Percentiles rank a stretch among this genome's conserved stretches.
These are phyloP conservation scores for Pilophorus perplexus DNA, from an alignment of 2,888 invertebrate genomes.

Conservation along the genomic window DNA sequence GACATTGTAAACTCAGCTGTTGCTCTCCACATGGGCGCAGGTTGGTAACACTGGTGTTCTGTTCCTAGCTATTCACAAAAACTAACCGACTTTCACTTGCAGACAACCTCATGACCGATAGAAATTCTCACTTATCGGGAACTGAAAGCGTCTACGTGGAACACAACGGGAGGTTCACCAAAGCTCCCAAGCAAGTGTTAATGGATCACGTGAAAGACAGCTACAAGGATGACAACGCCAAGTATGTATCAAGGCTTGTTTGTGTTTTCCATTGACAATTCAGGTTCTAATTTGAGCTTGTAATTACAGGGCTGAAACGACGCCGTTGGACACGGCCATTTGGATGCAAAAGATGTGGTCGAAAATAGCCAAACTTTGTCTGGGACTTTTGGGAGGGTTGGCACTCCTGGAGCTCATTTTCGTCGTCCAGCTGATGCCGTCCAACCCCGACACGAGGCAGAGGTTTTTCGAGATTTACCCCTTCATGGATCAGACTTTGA, in stretches of 20 bases:
- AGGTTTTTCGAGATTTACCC: slow-evolving; percentile 34
- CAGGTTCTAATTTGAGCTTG: no score
- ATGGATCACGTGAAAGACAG: slow-evolving; percentile 9
- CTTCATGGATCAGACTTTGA: slow-evolving; percentile 26
- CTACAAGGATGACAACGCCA: not conserved
- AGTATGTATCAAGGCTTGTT: no score
- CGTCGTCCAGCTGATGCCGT: slow-evolving; percentile 36
- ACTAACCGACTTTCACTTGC: no score
- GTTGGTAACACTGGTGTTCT: slow-evolving; percentile 1
- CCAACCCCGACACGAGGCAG: slow-evolving; percentile 7
- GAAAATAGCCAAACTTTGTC: slow-evolving; percentile 43
- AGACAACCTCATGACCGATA: not conserved
- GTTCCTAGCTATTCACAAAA: not conserved
- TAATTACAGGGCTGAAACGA: slow-evolving; percentile 19
- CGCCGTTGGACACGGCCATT: slow-evolving; percentile 46
- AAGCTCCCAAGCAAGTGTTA: slow-evolving; percentile 40
- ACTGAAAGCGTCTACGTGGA: slow-evolving; percentile 42
- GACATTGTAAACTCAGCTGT: slow-evolving; percentile 40
- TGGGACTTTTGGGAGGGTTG: slow-evolving; percentile 46
- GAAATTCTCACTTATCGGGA: slow-evolving; percentile 28
- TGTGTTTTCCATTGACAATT: no score
- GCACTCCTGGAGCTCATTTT: slow-evolving; percentile 45
- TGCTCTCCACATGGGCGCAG: slow-evolving; percentile 31
- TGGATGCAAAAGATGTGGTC: slow-evolving; percentile 45
- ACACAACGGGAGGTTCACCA: slow-evolving; percentile 43